Percentiles rank a stretch among this genome's conserved stretches.
phyloP scores from a whole-genome alignment of 2,113 vertebrate genomes.

The Vidua chalybeata region DNA sequence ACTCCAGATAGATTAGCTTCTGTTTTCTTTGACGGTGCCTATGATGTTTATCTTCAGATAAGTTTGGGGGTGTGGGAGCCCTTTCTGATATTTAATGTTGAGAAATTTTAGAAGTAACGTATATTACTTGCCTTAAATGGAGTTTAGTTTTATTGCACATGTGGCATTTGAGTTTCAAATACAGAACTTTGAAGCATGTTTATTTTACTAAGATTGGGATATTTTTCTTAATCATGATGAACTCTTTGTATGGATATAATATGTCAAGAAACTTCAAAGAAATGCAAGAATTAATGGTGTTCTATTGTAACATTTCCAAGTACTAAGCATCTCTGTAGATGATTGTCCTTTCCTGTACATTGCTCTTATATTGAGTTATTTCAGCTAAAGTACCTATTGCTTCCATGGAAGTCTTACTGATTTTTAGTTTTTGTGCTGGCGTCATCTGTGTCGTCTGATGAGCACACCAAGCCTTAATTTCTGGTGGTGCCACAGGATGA shows the following conservation, averaged over 20 bases:
- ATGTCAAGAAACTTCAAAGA: slow-evolving; percentile 19
- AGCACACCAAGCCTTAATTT: slow-evolving; percentile 34
- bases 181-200: slow-evolving; percentile 34
- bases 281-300: slow-evolving; percentile 18
- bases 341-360: slow-evolving; percentile 9
- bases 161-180: slow-evolving; percentile 48
- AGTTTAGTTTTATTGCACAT: slow-evolving; percentile 38
- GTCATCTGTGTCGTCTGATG: background rate
- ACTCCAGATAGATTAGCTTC: slow-evolving; percentile 34
- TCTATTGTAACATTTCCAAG: slow-evolving; percentile 42
- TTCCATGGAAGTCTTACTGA: background rate
- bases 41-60: slow-evolving; percentile 39
- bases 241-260: slow-evolving; percentile 34
- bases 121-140: slow-evolving; percentile 53
- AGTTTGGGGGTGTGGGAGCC: slow-evolving; percentile 11
- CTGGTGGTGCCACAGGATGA: background rate
- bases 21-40: slow-evolving; percentile 57
- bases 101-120: slow-evolving; percentile 4
- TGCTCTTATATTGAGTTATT: background rate
- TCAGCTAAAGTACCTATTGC: background rate
- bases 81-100: slow-evolving; percentile 29
- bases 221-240: slow-evolving; percentile 42
- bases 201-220: slow-evolving; percentile 45
- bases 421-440: background rate
- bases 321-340: slow-evolving; percentile 15